Conservation (phyloP, 2,888 invertebrate species). For the Hypsopygia costalis region DNA sequence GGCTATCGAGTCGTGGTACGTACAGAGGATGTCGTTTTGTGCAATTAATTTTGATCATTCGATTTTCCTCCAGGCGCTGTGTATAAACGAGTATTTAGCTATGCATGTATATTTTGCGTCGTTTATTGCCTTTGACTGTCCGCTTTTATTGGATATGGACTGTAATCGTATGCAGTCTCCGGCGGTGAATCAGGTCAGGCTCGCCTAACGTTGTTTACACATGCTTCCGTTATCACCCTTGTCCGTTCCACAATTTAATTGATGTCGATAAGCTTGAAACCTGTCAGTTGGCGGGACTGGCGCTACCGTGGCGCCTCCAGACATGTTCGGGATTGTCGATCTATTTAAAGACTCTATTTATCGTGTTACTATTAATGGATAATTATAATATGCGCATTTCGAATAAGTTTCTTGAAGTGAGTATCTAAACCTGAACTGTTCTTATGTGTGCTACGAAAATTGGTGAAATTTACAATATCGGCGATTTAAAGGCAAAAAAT, state of each 20-base stretch:
- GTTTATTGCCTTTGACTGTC: no score
- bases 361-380: constrained; percentile 26
- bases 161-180: constrained; percentile 7
- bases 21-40: constrained; percentile 13
- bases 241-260: constrained; percentile 55
- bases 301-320: constrained; percentile 45
- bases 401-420: no score
- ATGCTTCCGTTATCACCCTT: constrained; percentile 39
- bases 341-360: constrained; percentile 22
- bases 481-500: no score
- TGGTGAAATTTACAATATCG: no score
- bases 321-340: constrained; percentile 39
- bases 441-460: no score
- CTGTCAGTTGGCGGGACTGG: constrained; percentile 36
- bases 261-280: constrained; percentile 49
- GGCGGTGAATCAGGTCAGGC: constrained; percentile 21
- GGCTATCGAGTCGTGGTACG: constrained; percentile 25
- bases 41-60: constrained; percentile 12
- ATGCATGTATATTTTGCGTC: no score
- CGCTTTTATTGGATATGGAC: neutral
- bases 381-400: no score
- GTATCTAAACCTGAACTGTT: no score
- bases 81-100: no score
- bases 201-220: constrained; percentile 33
- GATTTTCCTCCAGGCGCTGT: no score